Evolutionary conservation across 1,140 invertebrate genomes (phyloP).

Genomic region (Steinernema khuongi): DNA sequence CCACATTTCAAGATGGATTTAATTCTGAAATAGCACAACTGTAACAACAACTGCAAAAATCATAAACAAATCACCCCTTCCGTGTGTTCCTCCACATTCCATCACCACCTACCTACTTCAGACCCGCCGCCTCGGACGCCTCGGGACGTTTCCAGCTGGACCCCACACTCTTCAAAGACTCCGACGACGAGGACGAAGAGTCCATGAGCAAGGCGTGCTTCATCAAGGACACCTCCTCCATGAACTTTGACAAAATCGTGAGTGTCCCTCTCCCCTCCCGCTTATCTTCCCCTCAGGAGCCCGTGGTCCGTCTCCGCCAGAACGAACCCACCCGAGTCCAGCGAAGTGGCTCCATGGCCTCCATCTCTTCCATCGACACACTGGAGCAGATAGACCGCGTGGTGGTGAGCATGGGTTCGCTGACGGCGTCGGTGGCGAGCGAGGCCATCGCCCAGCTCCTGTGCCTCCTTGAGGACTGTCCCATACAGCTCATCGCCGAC

Average conservation of each 20-base stretch:
- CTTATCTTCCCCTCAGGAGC: constrained; percentile 18
- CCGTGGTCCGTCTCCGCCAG: background rate
- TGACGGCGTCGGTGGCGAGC: constrained; percentile 9
- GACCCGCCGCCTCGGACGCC: too few species aligned
- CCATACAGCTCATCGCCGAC: background rate
- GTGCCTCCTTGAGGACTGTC: constrained; percentile 3
- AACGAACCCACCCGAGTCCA: background rate
- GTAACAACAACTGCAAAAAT: too few species aligned
- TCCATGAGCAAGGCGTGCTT: background rate
- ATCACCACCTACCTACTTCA: too few species aligned
- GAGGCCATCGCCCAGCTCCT: constrained; percentile 28
- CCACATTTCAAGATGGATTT: too few species aligned
- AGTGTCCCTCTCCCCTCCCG: background rate
- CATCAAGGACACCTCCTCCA: background rate
- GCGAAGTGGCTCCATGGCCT: constrained; percentile 26
- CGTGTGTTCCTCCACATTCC: too few species aligned
- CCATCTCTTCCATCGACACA: constrained; percentile 37
- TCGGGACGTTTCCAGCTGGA: background rate
- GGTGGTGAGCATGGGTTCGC: constrained; percentile 25
- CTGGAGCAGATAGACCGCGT: constrained; percentile 31
- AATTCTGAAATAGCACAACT: too few species aligned
- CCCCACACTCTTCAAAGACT: background rate
- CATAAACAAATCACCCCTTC: too few species aligned
- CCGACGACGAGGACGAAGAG: background rate
- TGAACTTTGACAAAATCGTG: background rate